Conservation (phyloP, 1,140 invertebrate species). For the Monochamus saltuarius region DNA sequence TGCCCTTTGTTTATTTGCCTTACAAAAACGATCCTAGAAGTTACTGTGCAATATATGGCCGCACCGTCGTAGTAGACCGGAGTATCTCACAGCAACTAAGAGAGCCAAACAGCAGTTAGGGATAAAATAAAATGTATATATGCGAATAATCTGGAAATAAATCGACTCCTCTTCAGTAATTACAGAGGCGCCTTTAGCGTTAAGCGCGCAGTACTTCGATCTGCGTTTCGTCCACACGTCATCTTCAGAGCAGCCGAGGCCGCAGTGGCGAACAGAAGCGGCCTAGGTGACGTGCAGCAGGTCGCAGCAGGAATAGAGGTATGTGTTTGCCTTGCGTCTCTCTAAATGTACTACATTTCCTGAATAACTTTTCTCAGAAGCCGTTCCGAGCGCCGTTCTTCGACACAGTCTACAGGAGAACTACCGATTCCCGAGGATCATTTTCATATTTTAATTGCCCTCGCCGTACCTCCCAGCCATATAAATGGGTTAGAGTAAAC, state of each 20-base stretch:
- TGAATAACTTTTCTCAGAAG: conserved; percentile 15
- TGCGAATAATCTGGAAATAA: conserved; percentile 17
- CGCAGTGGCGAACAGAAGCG: background rate
- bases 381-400: background rate
- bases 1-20: no score
- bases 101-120: conserved; percentile 1
- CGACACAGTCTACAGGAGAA: conserved; percentile 11
- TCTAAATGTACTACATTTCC: conserved; percentile 9
- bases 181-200: conserved; percentile 10
- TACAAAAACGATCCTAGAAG: background rate
- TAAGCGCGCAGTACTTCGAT: no score
- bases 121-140: conserved; percentile 11
- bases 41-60: background rate
- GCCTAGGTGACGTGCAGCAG: background rate
- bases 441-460: conserved; percentile 16
- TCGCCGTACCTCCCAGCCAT: no score
- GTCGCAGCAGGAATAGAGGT: background rate
- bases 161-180: conserved; percentile 14
- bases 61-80: background rate
- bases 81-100: background rate
- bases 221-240: background rate
- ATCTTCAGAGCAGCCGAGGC: background rate
- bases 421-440: conserved; percentile 10
- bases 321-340: conserved; percentile 1
- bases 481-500: no score